Evolutionary conservation across 2,888 invertebrate genomes (phyloP).

Genomic region (Strigamia crassipes): DNA sequence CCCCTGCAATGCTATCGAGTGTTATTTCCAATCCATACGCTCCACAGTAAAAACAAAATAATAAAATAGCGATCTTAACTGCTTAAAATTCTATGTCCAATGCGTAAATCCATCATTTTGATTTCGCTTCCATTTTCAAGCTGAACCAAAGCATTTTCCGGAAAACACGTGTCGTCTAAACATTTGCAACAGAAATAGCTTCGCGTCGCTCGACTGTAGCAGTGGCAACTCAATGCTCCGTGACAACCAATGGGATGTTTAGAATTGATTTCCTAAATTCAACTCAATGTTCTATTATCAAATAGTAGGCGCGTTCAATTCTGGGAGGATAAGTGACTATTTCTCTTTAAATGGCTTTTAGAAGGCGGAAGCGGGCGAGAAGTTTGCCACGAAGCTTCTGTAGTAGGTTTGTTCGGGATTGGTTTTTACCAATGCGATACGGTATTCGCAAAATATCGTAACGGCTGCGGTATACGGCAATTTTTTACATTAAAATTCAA

Average conservation of each 20-base stretch:
- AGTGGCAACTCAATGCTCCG: slow-evolving; percentile 4
- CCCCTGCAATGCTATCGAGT: not conserved
- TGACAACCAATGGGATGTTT: not conserved
- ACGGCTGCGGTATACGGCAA: no score
- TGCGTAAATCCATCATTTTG: slow-evolving; percentile 43
- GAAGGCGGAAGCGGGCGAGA: no score
- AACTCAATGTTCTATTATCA: no score
- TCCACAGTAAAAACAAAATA: not conserved
- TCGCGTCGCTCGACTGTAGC: slow-evolving; percentile 39
- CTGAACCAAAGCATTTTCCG: slow-evolving; percentile 45
- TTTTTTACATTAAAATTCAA: no score
- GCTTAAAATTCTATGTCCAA: slow-evolving; percentile 46
- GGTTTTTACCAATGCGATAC: no score
- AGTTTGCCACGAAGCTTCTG: no score
- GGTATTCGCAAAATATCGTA: no score
- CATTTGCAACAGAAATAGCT: slow-evolving; percentile 46
- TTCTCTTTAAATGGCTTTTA: no score
- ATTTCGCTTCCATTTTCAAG: slow-evolving; percentile 44
- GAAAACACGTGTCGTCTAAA: slow-evolving; percentile 46
- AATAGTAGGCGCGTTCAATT: no score
- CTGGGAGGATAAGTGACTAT: no score
- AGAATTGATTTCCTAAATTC: no score
- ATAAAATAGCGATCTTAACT: not conserved
- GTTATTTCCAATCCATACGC: not conserved
- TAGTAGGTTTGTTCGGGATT: no score